Conservation (phyloP, 2,888 invertebrate species). For the Hypomecis atomaria region DNA sequence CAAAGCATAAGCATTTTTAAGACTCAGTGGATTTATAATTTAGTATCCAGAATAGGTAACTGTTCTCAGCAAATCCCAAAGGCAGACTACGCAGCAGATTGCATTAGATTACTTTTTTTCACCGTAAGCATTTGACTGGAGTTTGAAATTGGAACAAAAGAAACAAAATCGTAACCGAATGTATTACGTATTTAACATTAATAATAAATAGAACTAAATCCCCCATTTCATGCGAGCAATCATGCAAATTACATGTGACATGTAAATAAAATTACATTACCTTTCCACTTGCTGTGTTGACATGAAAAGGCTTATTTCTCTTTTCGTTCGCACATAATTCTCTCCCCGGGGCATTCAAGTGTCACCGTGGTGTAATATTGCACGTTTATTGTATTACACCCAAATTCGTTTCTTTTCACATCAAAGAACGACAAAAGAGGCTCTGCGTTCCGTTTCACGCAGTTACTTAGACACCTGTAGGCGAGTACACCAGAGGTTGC, state of each 20-base stretch:
- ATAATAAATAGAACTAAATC: slow-evolving; percentile 23
- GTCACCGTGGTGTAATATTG: slow-evolving; percentile 55
- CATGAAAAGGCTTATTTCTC: slow-evolving; percentile 39
- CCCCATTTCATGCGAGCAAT: slow-evolving; percentile 38
- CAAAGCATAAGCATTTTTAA: too few species aligned
- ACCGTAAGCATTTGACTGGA: background rate
- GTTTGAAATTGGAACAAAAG: slow-evolving; percentile 22
- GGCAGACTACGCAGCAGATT: slow-evolving; percentile 6
- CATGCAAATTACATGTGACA: slow-evolving; percentile 42
- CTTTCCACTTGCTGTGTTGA: slow-evolving; percentile 44
- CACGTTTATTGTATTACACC: slow-evolving; percentile 64
- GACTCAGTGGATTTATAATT: background rate
- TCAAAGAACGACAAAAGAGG: slow-evolving; percentile 65
- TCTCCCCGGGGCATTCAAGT: slow-evolving; percentile 50
- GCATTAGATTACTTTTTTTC: slow-evolving; percentile 13
- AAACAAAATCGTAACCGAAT: slow-evolving; percentile 13
- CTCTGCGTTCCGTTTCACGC: slow-evolving; percentile 37
- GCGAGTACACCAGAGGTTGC: slow-evolving; percentile 14
- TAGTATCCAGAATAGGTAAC: slow-evolving; percentile 4
- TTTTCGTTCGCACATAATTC: slow-evolving; percentile 49
- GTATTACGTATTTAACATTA: background rate
- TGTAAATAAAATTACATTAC: slow-evolving; percentile 46
- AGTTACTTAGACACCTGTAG: slow-evolving; percentile 41
- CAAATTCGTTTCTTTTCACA: slow-evolving; percentile 60
- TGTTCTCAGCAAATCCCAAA: slow-evolving; percentile 8